Conservation (phyloP, 2,113 vertebrate species). For the Indicator indicator region DNA sequence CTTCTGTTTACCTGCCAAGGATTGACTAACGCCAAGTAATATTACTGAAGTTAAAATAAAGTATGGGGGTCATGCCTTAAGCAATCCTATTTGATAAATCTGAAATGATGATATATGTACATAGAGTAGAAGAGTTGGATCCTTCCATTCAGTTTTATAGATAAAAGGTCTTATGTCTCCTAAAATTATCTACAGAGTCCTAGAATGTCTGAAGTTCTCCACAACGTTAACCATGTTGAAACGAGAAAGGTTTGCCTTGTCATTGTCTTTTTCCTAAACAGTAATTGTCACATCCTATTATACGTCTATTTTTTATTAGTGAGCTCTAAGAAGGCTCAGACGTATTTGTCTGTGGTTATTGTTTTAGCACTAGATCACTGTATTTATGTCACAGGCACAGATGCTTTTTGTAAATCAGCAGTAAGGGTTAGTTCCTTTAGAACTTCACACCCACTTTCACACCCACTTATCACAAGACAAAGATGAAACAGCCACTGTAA, state of each 20-base stretch:
- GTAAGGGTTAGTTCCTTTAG: neutral
- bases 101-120: neutral
- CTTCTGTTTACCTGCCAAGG: neutral
- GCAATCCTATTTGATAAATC: neutral
- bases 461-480: neutral
- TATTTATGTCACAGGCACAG: neutral
- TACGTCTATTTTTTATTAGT: neutral
- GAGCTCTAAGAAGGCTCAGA: neutral
- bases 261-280: neutral
- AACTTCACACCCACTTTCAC: neutral
- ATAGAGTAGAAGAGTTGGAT: neutral
- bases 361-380: neutral
- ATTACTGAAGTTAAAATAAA: neutral
- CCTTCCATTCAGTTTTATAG: neutral
- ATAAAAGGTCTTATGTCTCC: neutral
- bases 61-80: neutral
- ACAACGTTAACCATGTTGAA: neutral
- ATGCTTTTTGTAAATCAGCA: conserved; percentile 6
- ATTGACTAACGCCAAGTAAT: neutral
- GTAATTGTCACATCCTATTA: neutral
- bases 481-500: neutral
- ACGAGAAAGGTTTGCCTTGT: neutral
- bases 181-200: neutral
- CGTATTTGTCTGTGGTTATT: neutral
- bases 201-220: neutral